Percentiles rank a stretch among this genome's conserved stretches.
Conservation (phyloP, 2,797 vertebrate genomes). For the Falco biarmicus region DNA sequence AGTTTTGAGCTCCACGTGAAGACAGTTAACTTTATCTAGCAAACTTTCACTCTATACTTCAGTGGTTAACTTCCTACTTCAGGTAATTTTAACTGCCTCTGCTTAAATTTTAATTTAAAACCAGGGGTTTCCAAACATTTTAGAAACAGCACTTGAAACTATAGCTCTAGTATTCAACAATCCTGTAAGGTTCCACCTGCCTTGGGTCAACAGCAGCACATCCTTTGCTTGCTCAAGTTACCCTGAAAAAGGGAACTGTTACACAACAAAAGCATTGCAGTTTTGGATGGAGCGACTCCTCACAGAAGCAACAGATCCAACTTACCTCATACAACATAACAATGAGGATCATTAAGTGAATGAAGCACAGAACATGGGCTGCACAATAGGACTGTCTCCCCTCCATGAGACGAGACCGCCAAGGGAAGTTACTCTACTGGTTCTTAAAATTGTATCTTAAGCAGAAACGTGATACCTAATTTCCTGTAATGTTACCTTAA, state of each 20-base stretch:
- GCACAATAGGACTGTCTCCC: not conserved
- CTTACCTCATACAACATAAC: not conserved
- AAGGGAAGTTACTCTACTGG: not conserved
- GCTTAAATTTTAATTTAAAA: not conserved
- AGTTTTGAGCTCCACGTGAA: not conserved
- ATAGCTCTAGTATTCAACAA: not conserved
- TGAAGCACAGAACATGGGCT: not conserved
- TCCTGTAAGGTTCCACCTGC: not conserved
- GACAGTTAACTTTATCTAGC: not conserved
- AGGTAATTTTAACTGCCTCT: not conserved
- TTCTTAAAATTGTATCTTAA: constrained; percentile 2
- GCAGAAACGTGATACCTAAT: not conserved
- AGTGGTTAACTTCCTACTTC: not conserved
- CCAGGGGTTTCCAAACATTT: not conserved
- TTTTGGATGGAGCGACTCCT: not conserved
- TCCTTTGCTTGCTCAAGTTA: not conserved
- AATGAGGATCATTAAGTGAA: not conserved
- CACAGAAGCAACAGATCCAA: not conserved
- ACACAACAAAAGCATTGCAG: not conserved
- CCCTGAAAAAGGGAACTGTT: not conserved
- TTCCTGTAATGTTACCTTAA: constrained; percentile 7
- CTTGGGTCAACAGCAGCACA: not conserved
- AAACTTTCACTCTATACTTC: not conserved
- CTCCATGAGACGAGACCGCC: not conserved
- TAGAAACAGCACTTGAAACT: not conserved